Conservation (phyloP, 37 sponge, comb jelly and placozoan genomes). For the Axinella damicornis region DNA sequence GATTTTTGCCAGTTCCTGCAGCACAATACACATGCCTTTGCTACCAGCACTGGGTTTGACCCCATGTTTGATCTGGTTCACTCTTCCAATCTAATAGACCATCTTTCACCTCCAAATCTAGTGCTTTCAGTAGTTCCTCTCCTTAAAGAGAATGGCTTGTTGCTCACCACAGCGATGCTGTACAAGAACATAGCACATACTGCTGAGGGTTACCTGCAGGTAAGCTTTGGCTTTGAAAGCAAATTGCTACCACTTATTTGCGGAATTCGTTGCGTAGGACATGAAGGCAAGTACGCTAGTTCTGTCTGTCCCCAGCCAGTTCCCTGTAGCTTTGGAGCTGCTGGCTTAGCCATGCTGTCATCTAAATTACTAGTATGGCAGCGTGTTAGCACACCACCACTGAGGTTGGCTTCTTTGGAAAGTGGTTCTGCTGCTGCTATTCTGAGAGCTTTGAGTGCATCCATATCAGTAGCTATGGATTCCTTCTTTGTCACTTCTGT, state of each 20-base stretch:
- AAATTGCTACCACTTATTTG: slow-evolving; percentile 39
- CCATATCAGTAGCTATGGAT: no score
- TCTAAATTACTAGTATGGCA: no score
- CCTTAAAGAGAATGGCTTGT: slow-evolving; percentile 17
- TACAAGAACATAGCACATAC: not conserved
- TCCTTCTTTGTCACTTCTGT: no score
- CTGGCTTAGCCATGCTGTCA: no score
- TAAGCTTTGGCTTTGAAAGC: slow-evolving; percentile 23
- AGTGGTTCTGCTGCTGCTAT: no score
- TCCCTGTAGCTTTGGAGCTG: not conserved
- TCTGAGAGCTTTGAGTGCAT: no score
- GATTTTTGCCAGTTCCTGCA: slow-evolving; percentile 34
- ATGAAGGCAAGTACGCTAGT: slow-evolving; percentile 23
- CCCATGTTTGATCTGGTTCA: slow-evolving; percentile 40
- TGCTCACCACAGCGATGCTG: slow-evolving; percentile 29
- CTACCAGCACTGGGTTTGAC: not conserved
- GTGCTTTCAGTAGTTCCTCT: slow-evolving; percentile 39
- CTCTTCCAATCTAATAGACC: slow-evolving; percentile 59
- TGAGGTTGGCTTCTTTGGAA: no score
- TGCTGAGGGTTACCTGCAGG: slow-evolving; percentile 8
- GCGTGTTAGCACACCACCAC: no score
- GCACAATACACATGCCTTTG: not conserved
- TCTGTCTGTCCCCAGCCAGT: not conserved
- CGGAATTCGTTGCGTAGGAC: slow-evolving; percentile 52
- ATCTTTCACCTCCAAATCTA: slow-evolving; percentile 33